These are phyloP conservation scores for Temnothorax rugatulus DNA, from an alignment of 2,888 invertebrate genomes.

Conservation along the genomic window DNA sequence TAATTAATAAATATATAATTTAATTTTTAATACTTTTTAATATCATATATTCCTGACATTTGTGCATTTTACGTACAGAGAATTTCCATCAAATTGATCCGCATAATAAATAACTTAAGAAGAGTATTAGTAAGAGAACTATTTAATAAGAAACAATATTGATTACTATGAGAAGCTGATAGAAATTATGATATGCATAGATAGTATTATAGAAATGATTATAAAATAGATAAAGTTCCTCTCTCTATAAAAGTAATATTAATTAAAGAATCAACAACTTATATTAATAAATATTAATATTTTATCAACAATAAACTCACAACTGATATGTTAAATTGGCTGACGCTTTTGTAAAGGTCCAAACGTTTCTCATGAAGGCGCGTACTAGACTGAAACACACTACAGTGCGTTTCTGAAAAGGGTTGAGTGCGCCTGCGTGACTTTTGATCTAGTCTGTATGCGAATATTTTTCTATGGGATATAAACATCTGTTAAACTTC, in stretches of 20 bases:
- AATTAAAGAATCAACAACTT: not conserved
- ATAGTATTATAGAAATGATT: not conserved
- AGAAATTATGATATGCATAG: too few species aligned
- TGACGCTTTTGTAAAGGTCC: too few species aligned
- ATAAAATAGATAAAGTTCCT: not conserved
- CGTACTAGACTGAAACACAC: not conserved
- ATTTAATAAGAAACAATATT: not conserved
- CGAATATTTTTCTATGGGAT: not conserved
- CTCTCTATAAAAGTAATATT: not conserved
- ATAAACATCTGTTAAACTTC: not conserved
- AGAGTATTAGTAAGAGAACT: not conserved
- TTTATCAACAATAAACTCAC: not conserved
- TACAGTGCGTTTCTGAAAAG: not conserved
- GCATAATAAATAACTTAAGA: not conserved
- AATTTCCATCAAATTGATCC: not conserved
- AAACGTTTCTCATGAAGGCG: not conserved
- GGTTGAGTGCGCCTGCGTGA: not conserved
- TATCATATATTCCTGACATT: not conserved
- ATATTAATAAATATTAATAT: not conserved
- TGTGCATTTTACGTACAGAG: not conserved
- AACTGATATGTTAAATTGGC: not conserved
- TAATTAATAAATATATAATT: not conserved
- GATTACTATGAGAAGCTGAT: too few species aligned
- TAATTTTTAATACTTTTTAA: not conserved
- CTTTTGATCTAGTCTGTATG: not conserved